Conservation (phyloP, 2,113 vertebrate genomes). For the Heteronetta atricapilla region DNA sequence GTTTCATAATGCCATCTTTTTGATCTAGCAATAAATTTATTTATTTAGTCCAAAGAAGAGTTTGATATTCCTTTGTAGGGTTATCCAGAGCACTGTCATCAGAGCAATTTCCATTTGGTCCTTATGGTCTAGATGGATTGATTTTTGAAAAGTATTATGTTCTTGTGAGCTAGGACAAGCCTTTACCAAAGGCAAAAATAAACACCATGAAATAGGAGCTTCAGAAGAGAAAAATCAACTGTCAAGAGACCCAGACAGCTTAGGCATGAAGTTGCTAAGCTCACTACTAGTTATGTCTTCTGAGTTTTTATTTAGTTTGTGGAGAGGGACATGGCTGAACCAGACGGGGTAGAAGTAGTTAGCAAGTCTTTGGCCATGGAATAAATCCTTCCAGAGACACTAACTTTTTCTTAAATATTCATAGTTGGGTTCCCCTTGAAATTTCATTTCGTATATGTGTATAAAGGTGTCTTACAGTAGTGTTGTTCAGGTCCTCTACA, state of each 20-base stretch:
- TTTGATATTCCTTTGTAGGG: not conserved
- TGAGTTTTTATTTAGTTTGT: not conserved
- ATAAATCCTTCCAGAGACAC: not conserved
- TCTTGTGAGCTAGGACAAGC: not conserved
- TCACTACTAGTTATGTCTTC: not conserved
- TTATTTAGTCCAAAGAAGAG: not conserved
- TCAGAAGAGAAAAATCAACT: not conserved
- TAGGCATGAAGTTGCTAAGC: not conserved
- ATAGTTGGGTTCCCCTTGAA: not conserved
- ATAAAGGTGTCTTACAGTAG: not conserved
- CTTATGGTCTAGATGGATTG: not conserved
- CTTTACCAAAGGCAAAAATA: not conserved
- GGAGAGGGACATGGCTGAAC: not conserved
- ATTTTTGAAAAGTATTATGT: not conserved
- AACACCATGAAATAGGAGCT: not conserved
- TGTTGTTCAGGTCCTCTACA: not conserved
- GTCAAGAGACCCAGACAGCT: not conserved
- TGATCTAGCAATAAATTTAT: not conserved
- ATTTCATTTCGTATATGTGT: not conserved
- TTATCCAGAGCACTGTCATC: not conserved
- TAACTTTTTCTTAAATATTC: not conserved
- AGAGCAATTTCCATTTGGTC: not conserved
- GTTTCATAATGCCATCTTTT: not conserved
- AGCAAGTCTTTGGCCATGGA: not conserved
- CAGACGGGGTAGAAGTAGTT: not conserved